Percentiles rank a stretch among this genome's conserved stretches.
phyloP scores from a whole-genome alignment of 2,113 vertebrate genomes.

The Oreocharis arfaki region DNA sequence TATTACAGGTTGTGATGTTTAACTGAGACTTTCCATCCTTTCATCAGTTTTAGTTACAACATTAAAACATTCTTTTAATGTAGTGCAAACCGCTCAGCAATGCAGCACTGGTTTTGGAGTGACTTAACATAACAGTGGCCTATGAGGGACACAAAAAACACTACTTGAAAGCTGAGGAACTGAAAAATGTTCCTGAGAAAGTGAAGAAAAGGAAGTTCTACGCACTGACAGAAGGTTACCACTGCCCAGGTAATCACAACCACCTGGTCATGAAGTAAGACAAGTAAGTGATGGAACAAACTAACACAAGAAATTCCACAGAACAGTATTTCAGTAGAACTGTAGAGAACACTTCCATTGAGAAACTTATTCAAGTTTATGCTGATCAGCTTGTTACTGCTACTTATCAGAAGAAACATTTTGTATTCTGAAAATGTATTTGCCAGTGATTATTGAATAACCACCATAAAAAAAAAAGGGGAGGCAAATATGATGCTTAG shows the following conservation, averaged over 20 bases:
- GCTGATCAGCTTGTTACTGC: neutral
- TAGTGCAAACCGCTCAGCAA: conserved; percentile 36
- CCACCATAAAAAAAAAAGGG: neutral
- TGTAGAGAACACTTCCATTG: neutral
- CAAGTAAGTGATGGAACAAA: neutral
- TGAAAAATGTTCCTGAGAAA: neutral
- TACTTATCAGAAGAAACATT: neutral
- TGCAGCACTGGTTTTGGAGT: neutral
- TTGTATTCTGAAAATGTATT: neutral
- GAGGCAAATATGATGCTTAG: neutral
- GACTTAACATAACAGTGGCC: neutral
- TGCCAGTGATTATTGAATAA: neutral
- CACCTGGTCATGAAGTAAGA: neutral
- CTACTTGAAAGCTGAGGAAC: neutral
- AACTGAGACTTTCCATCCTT: conserved; percentile 35
- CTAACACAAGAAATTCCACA: neutral
- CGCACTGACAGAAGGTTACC: neutral
- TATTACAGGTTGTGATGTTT: conserved; percentile 43
- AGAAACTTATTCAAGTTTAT: neutral
- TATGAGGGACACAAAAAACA: neutral
- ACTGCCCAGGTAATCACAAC: neutral
- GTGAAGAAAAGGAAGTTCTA: neutral
- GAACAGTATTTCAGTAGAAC: neutral
- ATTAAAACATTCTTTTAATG: conserved; percentile 51
- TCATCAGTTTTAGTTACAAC: conserved; percentile 50